Base-by-base conservation (phyloP, 1,140 invertebrate species). In the Olivierus martensii region DNA sequence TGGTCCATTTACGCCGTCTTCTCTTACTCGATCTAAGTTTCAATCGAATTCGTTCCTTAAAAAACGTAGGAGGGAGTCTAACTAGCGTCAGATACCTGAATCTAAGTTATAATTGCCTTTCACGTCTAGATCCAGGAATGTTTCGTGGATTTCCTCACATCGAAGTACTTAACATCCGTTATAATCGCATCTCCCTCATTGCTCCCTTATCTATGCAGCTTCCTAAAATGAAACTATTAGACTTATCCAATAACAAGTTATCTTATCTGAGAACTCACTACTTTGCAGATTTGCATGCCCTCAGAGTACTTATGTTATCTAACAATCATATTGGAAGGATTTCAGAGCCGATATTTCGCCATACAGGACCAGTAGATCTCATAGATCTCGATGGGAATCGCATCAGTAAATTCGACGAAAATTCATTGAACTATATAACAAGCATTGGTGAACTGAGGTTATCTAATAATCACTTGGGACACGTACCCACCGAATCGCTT, bases 41-140 rank as follows among this genome's bases (percentile, higher is more conserved):
- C 17, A 49, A 49, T 21, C 35, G 19, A 5, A 17, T 49, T 18
- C n/a, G 38, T 14, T 18, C n/a, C 10, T 41, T 49, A 21, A 15
- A 22, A 19, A 35, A 37, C n/a, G 1, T 14, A 14, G 47, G 47
- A 9, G 21, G 18, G 5, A 36, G 14, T 22, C 12, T 49, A 38
- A 9, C 15, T 10, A 49, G 47, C 34, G 21, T 49, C 7, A n/a
- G 14, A 15, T 36, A 49, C n/a, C 3, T 49, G 12, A 49, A 49
- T 41, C 38, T 49, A 7, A 37, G 47, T 19, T 18, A 49, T n/a
- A 49, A 49, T 49, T 49, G 47, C 19, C 47, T 49, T 15, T 14
- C 17, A 15, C 19, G 14, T 42, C 9, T 49, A 14, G 47, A 49
- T 15, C 7, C 35, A 6, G 47, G 47, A 15, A n/a, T 37, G n/a